phyloP scores from a whole-genome alignment of 2,888 invertebrate species.

The Acronicta leporina region DNA sequence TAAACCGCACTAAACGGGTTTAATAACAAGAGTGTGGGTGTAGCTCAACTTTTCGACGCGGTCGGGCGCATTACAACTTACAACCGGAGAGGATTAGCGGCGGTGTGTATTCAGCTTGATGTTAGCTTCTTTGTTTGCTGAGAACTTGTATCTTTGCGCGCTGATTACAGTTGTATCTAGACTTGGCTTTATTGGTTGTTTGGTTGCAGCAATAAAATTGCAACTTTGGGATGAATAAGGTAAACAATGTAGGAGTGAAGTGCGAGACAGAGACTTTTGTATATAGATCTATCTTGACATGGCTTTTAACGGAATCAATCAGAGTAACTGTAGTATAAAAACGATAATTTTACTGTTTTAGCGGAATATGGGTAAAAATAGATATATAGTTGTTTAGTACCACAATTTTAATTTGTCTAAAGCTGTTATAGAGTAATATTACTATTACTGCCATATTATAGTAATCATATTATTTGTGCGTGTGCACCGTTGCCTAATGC shows the following conservation, averaged over 20 bases:
- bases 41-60: constrained; percentile 80
- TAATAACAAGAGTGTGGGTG: constrained; percentile 80
- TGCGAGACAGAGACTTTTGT: background rate
- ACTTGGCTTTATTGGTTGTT: constrained; percentile 33
- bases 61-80: constrained; percentile 79
- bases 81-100: constrained; percentile 76
- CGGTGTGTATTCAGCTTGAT: constrained; percentile 76
- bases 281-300: no score
- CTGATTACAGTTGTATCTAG: constrained; percentile 56
- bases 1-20: constrained; percentile 84
- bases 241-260: constrained; percentile 1
- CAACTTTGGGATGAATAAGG: constrained; percentile 2
- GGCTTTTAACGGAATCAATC: no score
- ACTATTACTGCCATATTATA: no score
- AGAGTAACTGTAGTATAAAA: no score
- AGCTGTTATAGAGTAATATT: no score
- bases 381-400: no score
- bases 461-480: no score
- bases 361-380: no score
- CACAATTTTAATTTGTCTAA: no score
- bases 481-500: no score
- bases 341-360: no score
- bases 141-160: constrained; percentile 53
- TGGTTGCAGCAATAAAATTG: constrained; percentile 22
- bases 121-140: constrained; percentile 76